A percentile compares a stretch with the other conserved stretches of the same genome.
phyloP scores from a whole-genome alignment of 1,140 invertebrate species.

The Brachionus plicatilis region DNA sequence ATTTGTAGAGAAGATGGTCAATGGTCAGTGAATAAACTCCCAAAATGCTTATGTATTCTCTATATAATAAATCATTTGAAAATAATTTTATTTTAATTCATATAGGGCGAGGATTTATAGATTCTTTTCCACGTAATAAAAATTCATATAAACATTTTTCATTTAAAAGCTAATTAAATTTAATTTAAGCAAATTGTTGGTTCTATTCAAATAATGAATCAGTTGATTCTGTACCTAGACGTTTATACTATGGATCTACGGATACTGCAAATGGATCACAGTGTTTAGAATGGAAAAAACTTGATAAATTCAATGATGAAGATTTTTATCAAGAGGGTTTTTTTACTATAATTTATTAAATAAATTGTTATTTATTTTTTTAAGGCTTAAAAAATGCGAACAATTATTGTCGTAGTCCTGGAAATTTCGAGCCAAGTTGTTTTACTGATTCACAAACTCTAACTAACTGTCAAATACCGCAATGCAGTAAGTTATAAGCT shows the following conservation, averaged over 20 bases:
- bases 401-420: constrained; percentile 20
- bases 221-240: neutral
- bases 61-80: neutral
- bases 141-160: neutral
- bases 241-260: neutral
- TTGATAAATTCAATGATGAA: neutral
- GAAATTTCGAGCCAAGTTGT: neutral
- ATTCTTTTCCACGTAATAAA: neutral
- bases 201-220: neutral
- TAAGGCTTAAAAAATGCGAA: neutral
- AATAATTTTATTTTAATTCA: neutral
- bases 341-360: neutral
- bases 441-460: neutral
- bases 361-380: neutral
- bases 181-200: constrained; percentile 14
- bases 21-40: constrained; percentile 1
- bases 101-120: constrained; percentile 10
- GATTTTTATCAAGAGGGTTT: constrained; percentile 13
- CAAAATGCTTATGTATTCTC: constrained; percentile 3
- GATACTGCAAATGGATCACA: neutral
- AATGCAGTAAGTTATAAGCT: neutral
- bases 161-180: neutral
- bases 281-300: neutral
- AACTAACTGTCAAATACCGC: neutral
- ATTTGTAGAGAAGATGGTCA: neutral